Percentiles rank a stretch among this genome's conserved stretches.
Evolutionary conservation across 2,113 vertebrate species (phyloP).

Genomic region (Ramphastos sulfuratus): DNA sequence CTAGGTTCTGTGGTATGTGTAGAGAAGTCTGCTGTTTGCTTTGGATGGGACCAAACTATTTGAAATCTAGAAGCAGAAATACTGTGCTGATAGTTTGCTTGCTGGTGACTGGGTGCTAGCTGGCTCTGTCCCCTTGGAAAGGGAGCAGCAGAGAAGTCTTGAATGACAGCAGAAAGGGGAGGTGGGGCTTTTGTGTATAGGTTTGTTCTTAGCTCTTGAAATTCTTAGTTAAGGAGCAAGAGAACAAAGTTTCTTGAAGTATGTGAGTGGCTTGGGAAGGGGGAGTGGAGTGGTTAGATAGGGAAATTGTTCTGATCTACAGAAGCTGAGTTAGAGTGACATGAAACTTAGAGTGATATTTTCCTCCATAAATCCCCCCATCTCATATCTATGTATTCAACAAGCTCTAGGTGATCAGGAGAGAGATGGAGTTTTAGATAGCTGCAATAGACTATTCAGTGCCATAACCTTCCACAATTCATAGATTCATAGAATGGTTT

Average conservation of each 20-base stretch:
- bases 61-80: constrained; percentile 44
- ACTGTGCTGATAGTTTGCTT: constrained; percentile 4
- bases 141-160: constrained; percentile 9
- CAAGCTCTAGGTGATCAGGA: background rate
- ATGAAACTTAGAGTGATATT: background rate
- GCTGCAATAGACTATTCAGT: background rate
- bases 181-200: constrained; percentile 12
- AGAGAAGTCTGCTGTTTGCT: constrained; percentile 45
- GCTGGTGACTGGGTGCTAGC: constrained; percentile 11
- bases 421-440: background rate
- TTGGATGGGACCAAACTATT: constrained; percentile 52
- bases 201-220: constrained; percentile 43
- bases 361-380: background rate
- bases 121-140: background rate
- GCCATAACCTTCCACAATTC: background rate
- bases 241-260: background rate
- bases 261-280: background rate
- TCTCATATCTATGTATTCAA: fast-evolving
- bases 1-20: background rate
- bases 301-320: background rate
- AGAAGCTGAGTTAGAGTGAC: background rate
- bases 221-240: constrained; percentile 31
- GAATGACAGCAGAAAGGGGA: constrained; percentile 31
- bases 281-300: background rate
- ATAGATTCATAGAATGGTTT: no score